Evolutionary conservation across 2,113 vertebrate species (phyloP), one percentile per base, ranked within the genome.

Genomic region (Xyliphius kryptos): DNA sequence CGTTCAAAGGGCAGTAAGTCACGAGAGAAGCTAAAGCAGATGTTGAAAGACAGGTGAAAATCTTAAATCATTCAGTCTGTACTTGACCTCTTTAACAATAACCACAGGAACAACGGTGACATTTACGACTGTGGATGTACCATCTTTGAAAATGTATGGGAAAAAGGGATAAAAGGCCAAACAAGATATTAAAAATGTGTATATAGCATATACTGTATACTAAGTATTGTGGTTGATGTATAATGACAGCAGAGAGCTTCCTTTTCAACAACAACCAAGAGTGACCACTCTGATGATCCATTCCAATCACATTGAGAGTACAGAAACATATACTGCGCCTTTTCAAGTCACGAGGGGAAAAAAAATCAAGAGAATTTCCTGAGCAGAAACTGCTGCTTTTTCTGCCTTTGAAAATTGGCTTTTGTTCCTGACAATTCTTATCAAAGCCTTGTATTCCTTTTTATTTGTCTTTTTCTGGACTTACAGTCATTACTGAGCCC

Each of bases 361-460:
- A 81, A 77, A 79, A 68, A 68, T 68, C 63, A 59, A 79, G 60
- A 70, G 79, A 63, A 74, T 82, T 86, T 87, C 86, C 85, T 85
- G 85, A 84, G 85, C 79, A 84, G 81, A 86, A 82, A 83, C 82
- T 74, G 74, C 80, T 81, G 85, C 85, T 87, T 85, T 89, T 84
- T 84, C 83, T 86, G 79, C 85, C 86, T 88, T 89, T 88, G 85
- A 88, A 89, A 88, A 83, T 82, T 81, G 82, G 78, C 87, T 88
- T 88, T 88, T 89, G 86, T 89, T 89, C 86, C 82, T 82, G 80
- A 83, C 86, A 89, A 86, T 87, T 88, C 87, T 89, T 89, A 89
- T 89, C 87, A 89, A 89, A 89, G 87, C 85, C 82, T 82, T 85
- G 83, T 87, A 89, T 89, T 89, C 87, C 85, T 88, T 89, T 89